These are phyloP conservation scores for Hirudinaria manillensis DNA, from an alignment of 2,888 invertebrate species.

Conservation along the genomic window DNA sequence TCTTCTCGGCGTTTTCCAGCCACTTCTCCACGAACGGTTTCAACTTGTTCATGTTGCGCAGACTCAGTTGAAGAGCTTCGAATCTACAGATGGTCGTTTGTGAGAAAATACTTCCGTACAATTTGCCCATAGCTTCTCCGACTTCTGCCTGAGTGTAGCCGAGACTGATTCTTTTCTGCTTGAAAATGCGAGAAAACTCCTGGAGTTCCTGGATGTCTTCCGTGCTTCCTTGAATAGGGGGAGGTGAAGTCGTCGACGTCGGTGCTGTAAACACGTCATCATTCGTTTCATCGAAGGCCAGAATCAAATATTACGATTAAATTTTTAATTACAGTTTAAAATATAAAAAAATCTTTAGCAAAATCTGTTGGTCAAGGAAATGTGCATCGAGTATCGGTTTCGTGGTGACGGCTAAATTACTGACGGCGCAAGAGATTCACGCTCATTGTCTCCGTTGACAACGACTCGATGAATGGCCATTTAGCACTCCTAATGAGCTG, in stretches of 20 bases:
- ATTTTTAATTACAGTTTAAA: too few species aligned
- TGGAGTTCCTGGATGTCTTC: slow-evolving; percentile 77
- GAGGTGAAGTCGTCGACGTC: background rate
- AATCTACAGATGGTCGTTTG: slow-evolving; percentile 99
- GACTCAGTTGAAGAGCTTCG: slow-evolving; percentile 94
- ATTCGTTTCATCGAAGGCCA: too few species aligned
- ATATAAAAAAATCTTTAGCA: too few species aligned
- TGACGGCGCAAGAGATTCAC: too few species aligned
- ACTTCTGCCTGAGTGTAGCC: slow-evolving; percentile 99
- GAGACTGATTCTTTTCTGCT: slow-evolving; percentile 94
- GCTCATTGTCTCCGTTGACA: too few species aligned
- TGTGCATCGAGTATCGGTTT: too few species aligned
- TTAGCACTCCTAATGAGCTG: slow-evolving; percentile 5
- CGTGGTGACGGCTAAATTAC: too few species aligned
- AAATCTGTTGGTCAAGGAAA: too few species aligned
- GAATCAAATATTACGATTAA: too few species aligned
- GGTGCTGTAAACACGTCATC: too few species aligned
- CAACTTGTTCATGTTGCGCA: slow-evolving; percentile 99
- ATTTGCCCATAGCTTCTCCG: slow-evolving; percentile 90
- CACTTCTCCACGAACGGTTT: slow-evolving; percentile 96
- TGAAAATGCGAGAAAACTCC: slow-evolving; percentile 98
- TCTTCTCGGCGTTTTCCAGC: slow-evolving; percentile 88
- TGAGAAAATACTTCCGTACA: slow-evolving; percentile 98
- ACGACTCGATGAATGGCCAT: background rate
- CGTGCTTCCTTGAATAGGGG: background rate